Conservation (phyloP, 2,797 vertebrate genomes). For the Channa striata region DNA sequence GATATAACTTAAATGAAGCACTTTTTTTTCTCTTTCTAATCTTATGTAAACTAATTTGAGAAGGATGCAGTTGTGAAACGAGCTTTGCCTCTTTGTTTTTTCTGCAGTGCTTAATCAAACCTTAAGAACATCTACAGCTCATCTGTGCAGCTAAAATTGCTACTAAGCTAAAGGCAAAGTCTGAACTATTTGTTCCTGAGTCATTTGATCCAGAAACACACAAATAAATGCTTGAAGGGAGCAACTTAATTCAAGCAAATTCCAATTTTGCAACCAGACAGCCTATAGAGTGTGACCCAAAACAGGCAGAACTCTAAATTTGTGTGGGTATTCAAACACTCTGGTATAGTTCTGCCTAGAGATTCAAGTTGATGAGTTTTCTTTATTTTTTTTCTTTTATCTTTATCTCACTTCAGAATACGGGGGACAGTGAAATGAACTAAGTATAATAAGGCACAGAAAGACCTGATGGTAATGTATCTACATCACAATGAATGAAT, state of each 20-base stretch:
- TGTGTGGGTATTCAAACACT: slow-evolving; percentile 16
- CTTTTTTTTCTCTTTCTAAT: slow-evolving; percentile 26
- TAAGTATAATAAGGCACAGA: slow-evolving; percentile 2
- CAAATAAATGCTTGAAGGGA: slow-evolving; percentile 7
- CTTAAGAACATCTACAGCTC: slow-evolving; percentile 15
- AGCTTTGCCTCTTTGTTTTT: slow-evolving; percentile 14
- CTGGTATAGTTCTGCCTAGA: background rate
- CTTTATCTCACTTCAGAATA: slow-evolving; percentile 4
- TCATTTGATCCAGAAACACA: slow-evolving; percentile 2
- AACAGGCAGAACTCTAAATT: slow-evolving; percentile 16
- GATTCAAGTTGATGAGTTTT: background rate
- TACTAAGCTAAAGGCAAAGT: background rate
- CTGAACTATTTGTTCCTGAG: background rate
- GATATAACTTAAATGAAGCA: slow-evolving; percentile 19
- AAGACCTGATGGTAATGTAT: slow-evolving; percentile 21
- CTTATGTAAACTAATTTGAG: slow-evolving; percentile 19
- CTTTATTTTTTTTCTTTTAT: background rate
- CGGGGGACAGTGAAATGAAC: background rate
- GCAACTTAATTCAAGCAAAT: background rate
- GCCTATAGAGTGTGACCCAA: background rate
- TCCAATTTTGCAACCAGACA: slow-evolving; percentile 1
- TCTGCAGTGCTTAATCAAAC: slow-evolving; percentile 41
- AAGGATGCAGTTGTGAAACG: slow-evolving; percentile 4
- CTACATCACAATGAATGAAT: slow-evolving; percentile 31
- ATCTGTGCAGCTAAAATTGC: slow-evolving; percentile 1